Evolutionary conservation across 2,888 invertebrate genomes (phyloP), one percentile per base, ranked within the genome.

Genomic region (Lapara coniferarum): DNA sequence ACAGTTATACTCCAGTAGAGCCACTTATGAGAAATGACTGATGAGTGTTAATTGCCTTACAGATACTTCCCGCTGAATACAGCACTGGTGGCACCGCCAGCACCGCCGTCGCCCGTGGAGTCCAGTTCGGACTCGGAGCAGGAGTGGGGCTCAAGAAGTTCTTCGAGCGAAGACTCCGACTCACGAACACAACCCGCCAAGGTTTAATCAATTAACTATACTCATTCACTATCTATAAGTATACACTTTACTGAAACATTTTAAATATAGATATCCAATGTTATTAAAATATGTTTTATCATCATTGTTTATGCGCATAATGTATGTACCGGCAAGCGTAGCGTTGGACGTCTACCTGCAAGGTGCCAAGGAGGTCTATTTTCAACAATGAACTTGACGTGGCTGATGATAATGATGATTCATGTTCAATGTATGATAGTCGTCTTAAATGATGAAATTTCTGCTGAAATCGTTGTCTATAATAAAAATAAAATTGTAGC

Each of bases 1-100:
- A 25, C 1, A 25, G 25, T 2, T 25, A 25, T 25, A 25, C 25
- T 25, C 25, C 25, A 25, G 25, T 25, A 25, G 25, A 25, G 25
- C 25, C 25, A 25, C 25, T n/a, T 14, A 66, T 3, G 6, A 51
- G 0, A 12, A 51, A 12, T 13, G 14, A 13, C 30, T n/a, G 10
- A 44, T 7, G n/a, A 16, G 10, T 37, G 2, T 3, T n/a, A n/a
- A 19, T 52, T n/a, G 0, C 12, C 44, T 52, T 67, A 4, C 84
- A 97, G 97, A 84, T 98, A 97, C 85, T 96, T 98, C 91, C 99
- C 99, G 0, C 86, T 99, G 67, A 98, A 98, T 88, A 98, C 99
- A 10, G 97, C 97, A 72, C 84, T 98, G 70, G 96, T 85, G 68
- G 91, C 90, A 13, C 89, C 91, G 59, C 89, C 91, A 19, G 87